Evolutionary conservation across 2,113 vertebrate genomes (phyloP).

Genomic region (Siniperca chuatsi): DNA sequence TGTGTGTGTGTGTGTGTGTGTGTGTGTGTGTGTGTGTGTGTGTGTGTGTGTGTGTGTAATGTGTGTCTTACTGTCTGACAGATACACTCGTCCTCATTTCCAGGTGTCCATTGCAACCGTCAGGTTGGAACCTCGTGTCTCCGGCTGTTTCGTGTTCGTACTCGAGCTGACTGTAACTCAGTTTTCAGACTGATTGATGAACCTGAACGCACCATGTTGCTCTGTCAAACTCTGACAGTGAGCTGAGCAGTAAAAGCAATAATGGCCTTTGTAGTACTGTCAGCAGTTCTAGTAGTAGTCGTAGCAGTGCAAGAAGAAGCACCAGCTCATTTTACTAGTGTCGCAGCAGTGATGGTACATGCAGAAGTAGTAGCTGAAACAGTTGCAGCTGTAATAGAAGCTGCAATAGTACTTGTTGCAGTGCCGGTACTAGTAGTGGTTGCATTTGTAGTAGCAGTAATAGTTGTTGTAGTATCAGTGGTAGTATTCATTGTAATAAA

Average conservation of each 20-base stretch:
- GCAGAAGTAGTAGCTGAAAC: no score
- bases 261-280: neutral
- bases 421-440: neutral
- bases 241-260: no score
- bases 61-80: neutral
- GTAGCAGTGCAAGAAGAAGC: neutral
- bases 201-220: conserved; percentile 4
- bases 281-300: neutral
- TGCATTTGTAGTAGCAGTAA: neutral
- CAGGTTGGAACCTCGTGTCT: neutral
- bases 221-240: neutral
- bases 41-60: no score
- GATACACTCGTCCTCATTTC: neutral
- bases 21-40: no score
- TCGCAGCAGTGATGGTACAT: no score
- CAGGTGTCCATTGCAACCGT: neutral
- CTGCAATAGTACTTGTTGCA: neutral
- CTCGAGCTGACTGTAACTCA: neutral
- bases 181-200: neutral
- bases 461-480: no score
- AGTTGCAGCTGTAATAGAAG: no score
- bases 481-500: neutral
- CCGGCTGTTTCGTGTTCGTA: neutral
- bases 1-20: conserved; percentile 19
- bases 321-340: no score